Base-by-base conservation (phyloP, 1,140 invertebrate genomes). In the Maniola jurtina region DNA sequence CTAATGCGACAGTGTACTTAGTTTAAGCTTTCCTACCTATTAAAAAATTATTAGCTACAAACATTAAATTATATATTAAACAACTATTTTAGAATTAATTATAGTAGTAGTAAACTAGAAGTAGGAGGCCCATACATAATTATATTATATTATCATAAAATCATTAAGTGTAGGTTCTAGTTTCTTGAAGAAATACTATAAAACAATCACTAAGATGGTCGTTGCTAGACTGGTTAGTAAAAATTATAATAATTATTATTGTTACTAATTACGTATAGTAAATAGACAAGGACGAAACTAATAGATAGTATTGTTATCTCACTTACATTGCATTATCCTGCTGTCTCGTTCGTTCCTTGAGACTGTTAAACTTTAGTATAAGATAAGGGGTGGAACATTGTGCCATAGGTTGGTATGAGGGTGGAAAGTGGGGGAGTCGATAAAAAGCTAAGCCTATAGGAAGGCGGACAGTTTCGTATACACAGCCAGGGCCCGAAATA, bases 371-470 rank as follows among this genome's bases (percentile, higher is more conserved):
- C 65, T 64, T 59, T 52, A 67, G 63, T 68, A 14, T 50, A 60
- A 68, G 75, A 14, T 50, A 60, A 68, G 75, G 77, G 80, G 77
- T 81, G 80, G 72, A 72, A 74, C 72, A 63, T 57, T 64, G 64
- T 72, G 75, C 52, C 35, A 83, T 79, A 76, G 81, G 25, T 55
- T 34, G 52, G 25, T 14, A 34, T 10, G 40, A 55, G 68, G 58
- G 72, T 47, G 69, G 52, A 33, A 3, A n/a, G 3, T 69, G 76
- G 74, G 72, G 83, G 64, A 61, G 5, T 34, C 52, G 25, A 79
- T 84, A 84, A 86, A 85, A 83, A 78, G 62, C 61, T 72, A 72
- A 75, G 82, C 85, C 83, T 88, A 88, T 69, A 64, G 73, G 52
- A 11, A 34, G 52, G 8, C 25, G 70, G 72, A 57, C 50, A 47